Conservation (phyloP, 2,797 vertebrate species). For the Trachops cirrhosus region DNA sequence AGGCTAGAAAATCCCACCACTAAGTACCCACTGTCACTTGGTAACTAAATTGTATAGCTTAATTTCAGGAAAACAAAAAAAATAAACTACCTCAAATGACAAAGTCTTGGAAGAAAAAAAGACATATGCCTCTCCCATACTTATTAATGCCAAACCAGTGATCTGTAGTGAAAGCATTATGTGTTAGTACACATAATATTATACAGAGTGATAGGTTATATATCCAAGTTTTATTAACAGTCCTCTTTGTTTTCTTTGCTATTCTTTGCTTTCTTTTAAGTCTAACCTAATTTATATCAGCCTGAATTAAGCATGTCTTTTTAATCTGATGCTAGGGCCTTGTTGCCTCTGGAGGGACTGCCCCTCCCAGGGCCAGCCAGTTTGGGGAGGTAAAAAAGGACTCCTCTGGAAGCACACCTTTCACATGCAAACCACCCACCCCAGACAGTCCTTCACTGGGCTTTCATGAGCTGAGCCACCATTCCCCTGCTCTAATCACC, state of each 20-base stretch:
- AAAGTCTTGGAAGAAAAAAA: not conserved
- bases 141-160: not conserved
- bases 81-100: not conserved
- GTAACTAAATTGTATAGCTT: not conserved
- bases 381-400: not conserved
- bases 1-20: not conserved
- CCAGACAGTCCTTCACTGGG: not conserved
- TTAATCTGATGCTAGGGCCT: not conserved
- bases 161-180: not conserved
- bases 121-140: not conserved
- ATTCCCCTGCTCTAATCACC: not conserved
- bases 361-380: not conserved
- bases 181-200: not conserved
- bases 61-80: not conserved
- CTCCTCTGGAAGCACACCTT: not conserved
- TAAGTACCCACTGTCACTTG: not conserved
- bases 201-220: not conserved
- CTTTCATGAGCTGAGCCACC: not conserved
- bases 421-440: not conserved
- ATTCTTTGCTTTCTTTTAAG: not conserved
- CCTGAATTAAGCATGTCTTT: not conserved
- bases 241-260: not conserved
- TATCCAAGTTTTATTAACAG: not conserved
- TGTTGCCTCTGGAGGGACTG: not conserved
- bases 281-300: not conserved